Evolutionary conservation across 2,797 vertebrate genomes (phyloP).

Genomic region (Acrocephalus scirpaceus): DNA sequence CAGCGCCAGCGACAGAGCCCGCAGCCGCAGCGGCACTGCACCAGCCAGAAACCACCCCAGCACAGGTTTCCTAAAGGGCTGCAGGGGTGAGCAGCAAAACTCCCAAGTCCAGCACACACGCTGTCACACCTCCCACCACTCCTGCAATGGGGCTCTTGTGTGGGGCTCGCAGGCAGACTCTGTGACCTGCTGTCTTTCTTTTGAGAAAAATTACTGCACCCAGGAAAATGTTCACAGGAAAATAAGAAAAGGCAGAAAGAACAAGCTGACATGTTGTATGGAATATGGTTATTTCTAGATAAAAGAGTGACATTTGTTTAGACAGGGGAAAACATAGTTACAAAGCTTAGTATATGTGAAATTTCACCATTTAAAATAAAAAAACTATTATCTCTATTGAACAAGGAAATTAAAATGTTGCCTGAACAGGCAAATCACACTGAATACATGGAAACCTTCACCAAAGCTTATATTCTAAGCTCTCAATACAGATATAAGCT

Average conservation of each 20-base stretch:
- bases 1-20: rapidly evolving
- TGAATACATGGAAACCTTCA: background rate
- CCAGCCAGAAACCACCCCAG: background rate
- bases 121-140: background rate
- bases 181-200: background rate
- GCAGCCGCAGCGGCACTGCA: constrained; percentile 32
- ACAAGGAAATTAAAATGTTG: background rate
- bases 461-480: background rate
- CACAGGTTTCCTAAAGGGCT: background rate
- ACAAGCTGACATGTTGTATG: background rate
- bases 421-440: background rate
- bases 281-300: background rate
- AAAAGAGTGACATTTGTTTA: background rate
- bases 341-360: background rate
- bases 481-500: background rate
- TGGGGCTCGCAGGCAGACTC: rapidly evolving
- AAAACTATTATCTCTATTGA: background rate
- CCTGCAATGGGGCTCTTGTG: background rate
- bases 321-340: background rate
- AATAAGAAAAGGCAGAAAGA: background rate
- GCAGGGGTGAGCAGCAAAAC: rapidly evolving
- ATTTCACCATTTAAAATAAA: constrained; percentile 2
- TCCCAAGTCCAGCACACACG: rapidly evolving
- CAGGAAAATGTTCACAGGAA: background rate
- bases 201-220: background rate